Evolutionary conservation across 2,888 invertebrate genomes (phyloP), one percentile per base, ranked within the genome.

Genomic region (Eudemis profundana): DNA sequence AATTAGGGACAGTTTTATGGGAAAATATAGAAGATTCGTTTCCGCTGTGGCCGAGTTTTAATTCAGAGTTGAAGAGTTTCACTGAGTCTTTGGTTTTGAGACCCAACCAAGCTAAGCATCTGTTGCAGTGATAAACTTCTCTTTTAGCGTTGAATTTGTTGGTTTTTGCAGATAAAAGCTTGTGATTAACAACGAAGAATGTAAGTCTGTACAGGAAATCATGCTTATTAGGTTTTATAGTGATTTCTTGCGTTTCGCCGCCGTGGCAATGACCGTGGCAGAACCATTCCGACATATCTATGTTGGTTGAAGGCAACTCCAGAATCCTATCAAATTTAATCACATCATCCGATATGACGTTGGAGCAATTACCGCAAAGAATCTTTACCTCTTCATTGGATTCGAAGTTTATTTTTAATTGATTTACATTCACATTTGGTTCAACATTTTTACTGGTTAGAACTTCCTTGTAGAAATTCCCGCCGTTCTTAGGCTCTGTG

Each of bases 221-320:
- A 27, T 75, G 78, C 67, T 84, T 81, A 67, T 91, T 93, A 15
- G 93, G 93, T 67, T 90, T 89, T 14, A 94, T 73, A 54, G 80
- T 68, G 66, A 74, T 70, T 33, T 80, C 79, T 14, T 69, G 72
- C 1, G 76, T 59, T 1, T 69, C 61, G 47, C 79, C 74, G 0
- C 81, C 81, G 21, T 87, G 83, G 3, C 86, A 84, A 47, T 89
- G 89, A 0, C 89, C 89, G 69, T 95, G 95, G 74, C 95, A 95
- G 78, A 95, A 95, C 94, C 94, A 95, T 69, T 95, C 95, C 0
- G 92, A 90, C 77, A 93, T 91, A 73, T 94, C 94, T 63, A 93
- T 83, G 81, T 92, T 93, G 14, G 91, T 89, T 0, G 94, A 92
- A 0, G 95, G 95, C 60, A 95, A 79, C 63, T 95, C 94, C 66